A percentile compares a stretch with the other conserved stretches of the same genome.
phyloP scores from a whole-genome alignment of 2,113 vertebrate species.

The Uropsilus gracilis region DNA sequence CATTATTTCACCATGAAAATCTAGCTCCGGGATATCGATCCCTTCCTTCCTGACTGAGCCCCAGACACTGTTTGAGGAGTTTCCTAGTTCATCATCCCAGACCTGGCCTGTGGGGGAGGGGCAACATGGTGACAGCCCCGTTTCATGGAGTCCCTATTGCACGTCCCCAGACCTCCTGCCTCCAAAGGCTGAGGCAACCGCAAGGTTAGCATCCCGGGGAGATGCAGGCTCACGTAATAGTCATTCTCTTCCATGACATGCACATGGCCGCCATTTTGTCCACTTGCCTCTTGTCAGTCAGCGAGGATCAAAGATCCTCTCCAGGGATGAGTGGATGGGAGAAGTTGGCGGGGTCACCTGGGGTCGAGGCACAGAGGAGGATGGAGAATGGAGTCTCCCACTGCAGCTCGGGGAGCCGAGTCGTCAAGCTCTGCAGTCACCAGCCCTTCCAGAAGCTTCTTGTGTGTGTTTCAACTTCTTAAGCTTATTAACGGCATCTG shows the following conservation, averaged over 20 bases:
- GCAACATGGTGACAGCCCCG: neutral
- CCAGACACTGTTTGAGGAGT: neutral
- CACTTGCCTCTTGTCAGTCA: neutral
- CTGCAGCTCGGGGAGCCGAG: neutral
- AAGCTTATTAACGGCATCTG: neutral
- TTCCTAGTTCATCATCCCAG: neutral
- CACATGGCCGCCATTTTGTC: neutral
- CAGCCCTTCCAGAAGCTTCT: neutral
- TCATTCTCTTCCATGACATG: neutral
- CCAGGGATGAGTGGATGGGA: fast-evolving
- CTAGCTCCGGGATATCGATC: neutral
- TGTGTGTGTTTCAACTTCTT: neutral
- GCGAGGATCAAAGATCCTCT: neutral
- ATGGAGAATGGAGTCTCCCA: neutral
- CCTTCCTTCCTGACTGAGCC: neutral
- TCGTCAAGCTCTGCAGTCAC: neutral
- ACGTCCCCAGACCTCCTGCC: neutral
- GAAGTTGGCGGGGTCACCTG: neutral
- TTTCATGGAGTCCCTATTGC: too few relatives aligned
- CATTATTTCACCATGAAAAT: conserved; percentile 22
- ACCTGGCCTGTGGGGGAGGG: too few relatives aligned
- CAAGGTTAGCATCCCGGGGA: neutral
- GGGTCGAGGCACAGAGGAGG: neutral
- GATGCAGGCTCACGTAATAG: fast-evolving
- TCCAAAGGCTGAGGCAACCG: neutral